Evolutionary conservation across 64 coral and sea anemone species (phyloP).

Genomic region (Montipora cactus): DNA sequence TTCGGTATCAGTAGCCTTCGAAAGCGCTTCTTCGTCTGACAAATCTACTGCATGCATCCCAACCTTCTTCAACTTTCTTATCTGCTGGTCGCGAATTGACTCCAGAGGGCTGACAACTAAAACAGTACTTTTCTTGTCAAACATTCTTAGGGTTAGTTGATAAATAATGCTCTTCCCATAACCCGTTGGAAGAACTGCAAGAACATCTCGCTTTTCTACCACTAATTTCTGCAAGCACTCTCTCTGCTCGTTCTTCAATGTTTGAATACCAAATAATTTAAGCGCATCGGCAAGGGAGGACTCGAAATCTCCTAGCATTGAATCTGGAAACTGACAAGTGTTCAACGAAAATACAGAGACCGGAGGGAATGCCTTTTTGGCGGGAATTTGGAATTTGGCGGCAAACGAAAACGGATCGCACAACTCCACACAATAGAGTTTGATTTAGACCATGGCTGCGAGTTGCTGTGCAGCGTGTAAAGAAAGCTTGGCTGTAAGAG

Average conservation of each 20-base stretch:
- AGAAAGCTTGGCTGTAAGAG: no score
- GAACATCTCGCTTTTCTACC: conserved; percentile 22
- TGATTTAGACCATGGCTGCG: no score
- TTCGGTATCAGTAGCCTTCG: background rate
- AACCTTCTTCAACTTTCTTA: background rate
- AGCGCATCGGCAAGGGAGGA: background rate
- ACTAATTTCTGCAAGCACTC: conserved; percentile 46
- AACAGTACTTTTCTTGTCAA: background rate
- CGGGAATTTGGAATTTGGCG: no score
- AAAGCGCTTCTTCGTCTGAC: background rate
- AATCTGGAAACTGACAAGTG: no score
- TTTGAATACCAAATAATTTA: conserved; percentile 15
- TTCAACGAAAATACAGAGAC: no score
- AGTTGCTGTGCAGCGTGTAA: no score
- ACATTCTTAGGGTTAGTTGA: background rate
- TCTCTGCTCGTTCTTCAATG: conserved; percentile 19
- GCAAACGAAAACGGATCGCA: no score
- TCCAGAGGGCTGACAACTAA: conserved; percentile 52
- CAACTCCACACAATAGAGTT: no score
- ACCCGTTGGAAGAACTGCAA: conserved; percentile 37
- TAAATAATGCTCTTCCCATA: conserved; percentile 30
- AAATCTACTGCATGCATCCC: conserved; percentile 36
- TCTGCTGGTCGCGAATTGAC: conserved; percentile 36
- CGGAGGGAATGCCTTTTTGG: no score
- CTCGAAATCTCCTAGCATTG: no score